Evolutionary conservation across 2,888 invertebrate species (phyloP), one percentile per base, ranked within the genome.

Genomic region (Lasiommata megera): DNA sequence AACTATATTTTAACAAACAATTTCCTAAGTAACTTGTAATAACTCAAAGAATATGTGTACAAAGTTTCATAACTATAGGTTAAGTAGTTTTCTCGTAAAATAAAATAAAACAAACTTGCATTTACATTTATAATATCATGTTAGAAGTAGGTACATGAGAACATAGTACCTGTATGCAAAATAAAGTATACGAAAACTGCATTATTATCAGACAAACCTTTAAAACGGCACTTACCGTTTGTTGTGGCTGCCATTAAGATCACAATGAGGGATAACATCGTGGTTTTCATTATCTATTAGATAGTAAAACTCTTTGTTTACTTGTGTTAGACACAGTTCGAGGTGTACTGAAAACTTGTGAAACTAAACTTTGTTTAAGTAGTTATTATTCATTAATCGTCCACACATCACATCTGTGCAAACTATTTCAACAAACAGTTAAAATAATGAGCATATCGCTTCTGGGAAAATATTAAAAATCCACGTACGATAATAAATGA

Each of bases 351-450:
- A 67, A 63, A 66, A 52, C 61, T 64, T 67, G 58, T 66, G 61
- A 62, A 70, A 64, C 61, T 68, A 71, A 65, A 69, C 62, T 67
- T 72, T 71, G 72, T 78, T 82, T 85, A 88, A 74, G 73, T 82
- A 88, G 73, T 72, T 82, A 82, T 75, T 69, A 68, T 69, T 69
- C 72, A 74, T 80, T 81, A 38, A 16, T 23, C n/a, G 16, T 71
- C 11, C 79, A 77, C 69, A 58, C 59, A 59, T 56, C 46, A 54
- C 56, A 62, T 54, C 82, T 88, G 88, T 76, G 61, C 65, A 85
- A 85, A 88, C 67, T 84, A 56, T 75, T 73, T 23, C 5, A 23
- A 62, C 65, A 85, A 85, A 88, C 67, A 84, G 56, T 75, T 73
- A 70, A 71, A 72, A 34, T 68, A 83, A 81, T 79, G 65, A 34